Percentiles rank a stretch among this genome's conserved stretches.
Conservation (phyloP, 2,113 vertebrate genomes). For the Ailuropoda melanoleuca region DNA sequence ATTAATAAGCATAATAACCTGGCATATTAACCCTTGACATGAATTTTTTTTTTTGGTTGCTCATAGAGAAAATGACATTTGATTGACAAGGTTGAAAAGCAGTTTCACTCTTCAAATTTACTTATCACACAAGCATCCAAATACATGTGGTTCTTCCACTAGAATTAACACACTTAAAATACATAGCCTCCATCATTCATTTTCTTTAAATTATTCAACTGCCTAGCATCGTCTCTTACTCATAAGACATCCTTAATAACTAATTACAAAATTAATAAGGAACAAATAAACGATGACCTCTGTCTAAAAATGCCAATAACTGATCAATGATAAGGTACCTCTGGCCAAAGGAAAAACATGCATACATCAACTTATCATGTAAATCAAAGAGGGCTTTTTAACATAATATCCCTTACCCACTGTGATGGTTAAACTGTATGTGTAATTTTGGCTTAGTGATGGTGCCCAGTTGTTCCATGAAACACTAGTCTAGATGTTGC, state of each 20-base stretch:
- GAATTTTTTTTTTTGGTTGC: background rate
- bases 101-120: background rate
- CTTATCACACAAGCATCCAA: background rate
- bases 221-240: background rate
- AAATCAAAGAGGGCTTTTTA: background rate
- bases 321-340: background rate
- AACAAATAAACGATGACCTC: background rate
- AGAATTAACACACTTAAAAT: slow-evolving; percentile 4
- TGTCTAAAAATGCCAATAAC: background rate
- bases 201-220: background rate
- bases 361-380: background rate
- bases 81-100: slow-evolving; percentile 1
- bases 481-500: background rate
- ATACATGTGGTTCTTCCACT: background rate
- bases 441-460: background rate
- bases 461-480: background rate
- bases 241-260: background rate
- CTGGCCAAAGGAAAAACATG: background rate
- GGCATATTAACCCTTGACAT: background rate
- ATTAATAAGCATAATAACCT: background rate
- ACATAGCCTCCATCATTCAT: background rate
- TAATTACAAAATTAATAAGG: background rate
- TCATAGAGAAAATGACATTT: background rate
- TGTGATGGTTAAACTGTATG: background rate
- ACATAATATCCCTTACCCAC: background rate